phyloP scores from a whole-genome alignment of 2,888 invertebrate genomes.

The Adineta ricciae region DNA sequence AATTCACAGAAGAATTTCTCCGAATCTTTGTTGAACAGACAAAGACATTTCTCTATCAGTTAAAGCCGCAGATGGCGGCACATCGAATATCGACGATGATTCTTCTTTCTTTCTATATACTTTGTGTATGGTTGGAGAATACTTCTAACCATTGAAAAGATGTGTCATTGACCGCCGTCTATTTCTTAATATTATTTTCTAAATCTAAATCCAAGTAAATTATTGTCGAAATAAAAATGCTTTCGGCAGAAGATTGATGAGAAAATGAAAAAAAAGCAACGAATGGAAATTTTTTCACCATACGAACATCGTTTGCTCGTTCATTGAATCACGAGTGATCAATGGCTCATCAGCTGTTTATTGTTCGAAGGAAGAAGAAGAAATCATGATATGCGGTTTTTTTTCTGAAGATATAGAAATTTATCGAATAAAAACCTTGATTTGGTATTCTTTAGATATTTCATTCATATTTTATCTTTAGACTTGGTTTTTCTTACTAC shows the following conservation, averaged over 20 bases:
- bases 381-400: no score
- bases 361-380: neutral
- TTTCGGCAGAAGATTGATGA: no score
- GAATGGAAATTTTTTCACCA: neutral
- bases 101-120: neutral
- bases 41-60: no score
- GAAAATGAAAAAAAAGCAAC: no score
- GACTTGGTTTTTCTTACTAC: neutral
- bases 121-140: neutral
- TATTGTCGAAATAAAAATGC: neutral
- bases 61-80: neutral
- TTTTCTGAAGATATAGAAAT: no score
- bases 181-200: neutral
- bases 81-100: neutral
- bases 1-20: no score
- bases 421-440: no score
- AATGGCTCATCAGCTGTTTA: neutral
- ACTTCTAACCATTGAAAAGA: neutral
- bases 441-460: neutral
- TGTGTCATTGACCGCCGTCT: neutral
- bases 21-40: no score
- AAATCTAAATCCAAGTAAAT: neutral
- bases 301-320: neutral
- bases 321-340: neutral
- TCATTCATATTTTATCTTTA: neutral